Percentiles rank a stretch among this genome's conserved stretches.
These are phyloP conservation scores for Melanostoma scalare DNA, from an alignment of 2,888 invertebrate genomes.

Conservation along the genomic window DNA sequence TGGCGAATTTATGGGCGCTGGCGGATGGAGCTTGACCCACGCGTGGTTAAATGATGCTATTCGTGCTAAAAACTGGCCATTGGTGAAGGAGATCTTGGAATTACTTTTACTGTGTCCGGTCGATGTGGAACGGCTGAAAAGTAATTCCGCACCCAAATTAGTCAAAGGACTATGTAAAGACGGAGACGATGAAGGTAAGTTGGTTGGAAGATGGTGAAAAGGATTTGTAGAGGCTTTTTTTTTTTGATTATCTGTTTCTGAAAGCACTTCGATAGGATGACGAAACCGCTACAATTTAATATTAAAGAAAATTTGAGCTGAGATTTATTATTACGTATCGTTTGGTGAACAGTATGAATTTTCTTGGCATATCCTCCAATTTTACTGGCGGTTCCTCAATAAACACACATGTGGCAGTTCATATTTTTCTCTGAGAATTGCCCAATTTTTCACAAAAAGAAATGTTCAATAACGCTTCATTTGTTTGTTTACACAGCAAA, in stretches of 20 bases:
- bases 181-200: slow-evolving; percentile 90
- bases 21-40: slow-evolving; percentile 95
- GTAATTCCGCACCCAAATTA: slow-evolving; percentile 95
- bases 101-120: slow-evolving; percentile 93
- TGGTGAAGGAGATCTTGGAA: slow-evolving; percentile 93
- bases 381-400: too few relatives aligned
- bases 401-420: too few relatives aligned
- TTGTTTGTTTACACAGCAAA: too few relatives aligned
- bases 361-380: too few relatives aligned
- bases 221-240: too few relatives aligned
- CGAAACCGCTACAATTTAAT: background rate
- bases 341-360: too few relatives aligned
- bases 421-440: too few relatives aligned
- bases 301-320: too few relatives aligned
- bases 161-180: slow-evolving; percentile 94
- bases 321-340: too few relatives aligned
- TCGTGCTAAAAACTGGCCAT: slow-evolving; percentile 91
- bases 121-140: slow-evolving; percentile 93
- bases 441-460: too few relatives aligned
- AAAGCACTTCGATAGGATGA: background rate
- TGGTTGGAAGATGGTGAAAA: background rate
- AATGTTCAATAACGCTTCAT: too few relatives aligned
- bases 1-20: slow-evolving; percentile 93
- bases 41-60: slow-evolving; percentile 95
- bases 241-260: too few relatives aligned